These are phyloP conservation scores for Eristalis tenax DNA, from an alignment of 2,888 invertebrate species.

Conservation along the genomic window DNA sequence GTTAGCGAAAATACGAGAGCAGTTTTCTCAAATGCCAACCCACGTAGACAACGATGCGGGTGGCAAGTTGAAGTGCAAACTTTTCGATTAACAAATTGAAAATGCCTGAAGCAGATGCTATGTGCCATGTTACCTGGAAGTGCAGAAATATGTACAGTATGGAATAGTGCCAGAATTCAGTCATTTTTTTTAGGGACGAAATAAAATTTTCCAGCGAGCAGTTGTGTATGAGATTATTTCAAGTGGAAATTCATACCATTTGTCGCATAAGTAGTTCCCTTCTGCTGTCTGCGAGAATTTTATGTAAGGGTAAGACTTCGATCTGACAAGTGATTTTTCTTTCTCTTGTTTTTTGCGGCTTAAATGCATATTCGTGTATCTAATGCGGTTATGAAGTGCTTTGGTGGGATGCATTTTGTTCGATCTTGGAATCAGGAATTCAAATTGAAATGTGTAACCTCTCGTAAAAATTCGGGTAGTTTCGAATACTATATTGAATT, in stretches of 20 bases:
- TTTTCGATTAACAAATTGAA: slow-evolving; percentile 69
- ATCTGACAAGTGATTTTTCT: not conserved
- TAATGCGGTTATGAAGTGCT: not conserved
- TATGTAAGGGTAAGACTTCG: not conserved
- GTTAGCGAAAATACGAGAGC: slow-evolving; percentile 17
- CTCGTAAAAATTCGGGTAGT: too few species aligned
- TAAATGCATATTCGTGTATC: not conserved
- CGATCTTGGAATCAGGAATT: not conserved
- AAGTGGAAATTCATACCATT: slow-evolving; percentile 54
- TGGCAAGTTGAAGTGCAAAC: slow-evolving; percentile 47
- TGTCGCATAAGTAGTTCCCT: slow-evolving; percentile 55
- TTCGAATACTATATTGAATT: too few species aligned
- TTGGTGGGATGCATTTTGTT: not conserved
- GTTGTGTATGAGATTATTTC: slow-evolving; percentile 40
- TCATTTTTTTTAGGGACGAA: slow-evolving; percentile 42
- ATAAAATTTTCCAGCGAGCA: slow-evolving; percentile 50
- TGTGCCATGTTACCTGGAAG: slow-evolving; percentile 58
- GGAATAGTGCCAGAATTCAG: slow-evolving; percentile 63
- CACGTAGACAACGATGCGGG: slow-evolving; percentile 20
- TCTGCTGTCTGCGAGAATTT: not conserved
- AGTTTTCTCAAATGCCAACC: slow-evolving; percentile 19
- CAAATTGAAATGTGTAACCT: not conserved
- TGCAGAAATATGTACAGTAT: slow-evolving; percentile 52
- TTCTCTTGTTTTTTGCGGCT: not conserved
- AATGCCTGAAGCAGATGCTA: slow-evolving; percentile 66